These are phyloP conservation scores for Procambarus clarkii DNA, from an alignment of 1,140 invertebrate genomes.

Conservation along the genomic window DNA sequence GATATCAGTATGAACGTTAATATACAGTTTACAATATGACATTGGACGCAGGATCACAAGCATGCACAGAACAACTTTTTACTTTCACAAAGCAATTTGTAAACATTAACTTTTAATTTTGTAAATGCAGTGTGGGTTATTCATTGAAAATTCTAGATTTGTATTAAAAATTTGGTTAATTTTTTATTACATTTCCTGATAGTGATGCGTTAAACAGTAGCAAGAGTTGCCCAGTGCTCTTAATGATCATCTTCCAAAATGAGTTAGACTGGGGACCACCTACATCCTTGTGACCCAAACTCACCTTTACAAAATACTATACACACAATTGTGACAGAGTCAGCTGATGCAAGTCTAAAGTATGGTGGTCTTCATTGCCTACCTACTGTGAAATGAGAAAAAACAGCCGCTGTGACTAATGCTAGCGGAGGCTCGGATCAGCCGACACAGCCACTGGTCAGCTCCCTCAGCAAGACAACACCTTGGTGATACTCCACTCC, in stretches of 20 bases:
- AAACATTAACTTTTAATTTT: not conserved
- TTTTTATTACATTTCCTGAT: not conserved
- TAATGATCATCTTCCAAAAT: constrained; percentile 33
- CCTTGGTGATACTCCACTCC: constrained; percentile 15
- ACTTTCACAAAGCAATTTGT: not conserved
- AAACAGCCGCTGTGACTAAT: constrained; percentile 16
- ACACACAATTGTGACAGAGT: constrained; percentile 35
- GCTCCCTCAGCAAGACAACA: constrained; percentile 25
- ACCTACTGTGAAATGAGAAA: constrained; percentile 10
- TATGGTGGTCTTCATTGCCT: constrained; percentile 1
- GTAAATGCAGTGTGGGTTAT: not conserved
- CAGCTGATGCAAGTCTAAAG: constrained; percentile 15
- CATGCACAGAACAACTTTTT: not conserved
- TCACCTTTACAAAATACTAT: constrained; percentile 54
- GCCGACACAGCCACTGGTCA: constrained; percentile 5
- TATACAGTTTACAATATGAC: constrained; percentile 56
- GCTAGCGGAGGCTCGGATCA: constrained; percentile 14
- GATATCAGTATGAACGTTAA: constrained; percentile 57
- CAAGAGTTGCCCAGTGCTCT: not conserved
- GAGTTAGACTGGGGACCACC: constrained; percentile 53
- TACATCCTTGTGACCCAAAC: constrained; percentile 49
- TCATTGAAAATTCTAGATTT: not conserved
- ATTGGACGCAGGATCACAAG: constrained; percentile 9
- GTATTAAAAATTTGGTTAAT: not conserved
- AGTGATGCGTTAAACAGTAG: not conserved